These are phyloP conservation scores for Philereme vetulata DNA, from an alignment of 2,888 invertebrate genomes.

Conservation along the genomic window DNA sequence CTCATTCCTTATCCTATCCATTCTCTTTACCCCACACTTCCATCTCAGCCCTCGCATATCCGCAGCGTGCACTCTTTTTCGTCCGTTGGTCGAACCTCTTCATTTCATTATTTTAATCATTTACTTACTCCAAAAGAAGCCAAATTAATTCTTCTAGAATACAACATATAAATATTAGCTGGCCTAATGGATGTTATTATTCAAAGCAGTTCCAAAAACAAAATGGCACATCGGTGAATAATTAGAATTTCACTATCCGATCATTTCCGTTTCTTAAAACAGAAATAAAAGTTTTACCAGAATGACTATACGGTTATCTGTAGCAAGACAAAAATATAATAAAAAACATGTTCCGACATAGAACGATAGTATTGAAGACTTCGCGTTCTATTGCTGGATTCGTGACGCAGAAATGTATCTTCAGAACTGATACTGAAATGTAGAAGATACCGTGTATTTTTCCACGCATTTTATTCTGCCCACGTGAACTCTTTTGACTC, in stretches of 20 bases:
- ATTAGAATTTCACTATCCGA: slow-evolving; percentile 49
- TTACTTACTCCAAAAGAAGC: no score
- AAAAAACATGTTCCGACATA: slow-evolving; percentile 3
- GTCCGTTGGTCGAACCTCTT: no score
- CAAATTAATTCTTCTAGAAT: no score
- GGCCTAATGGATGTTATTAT: not conserved
- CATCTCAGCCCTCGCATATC: no score
- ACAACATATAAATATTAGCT: not conserved
- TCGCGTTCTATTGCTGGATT: slow-evolving; percentile 17
- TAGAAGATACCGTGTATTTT: slow-evolving; percentile 9
- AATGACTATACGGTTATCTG: not conserved
- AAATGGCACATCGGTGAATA: slow-evolving; percentile 3
- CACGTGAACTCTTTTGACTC: slow-evolving; percentile 56
- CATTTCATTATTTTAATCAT: no score
- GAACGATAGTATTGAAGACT: slow-evolving; percentile 8
- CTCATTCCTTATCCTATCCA: no score
- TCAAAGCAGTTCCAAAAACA: slow-evolving; percentile 1
- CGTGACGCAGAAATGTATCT: slow-evolving; percentile 25
- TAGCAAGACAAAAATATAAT: slow-evolving; percentile 2
- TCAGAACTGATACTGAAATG: slow-evolving; percentile 22
- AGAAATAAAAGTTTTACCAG: slow-evolving; percentile 51
- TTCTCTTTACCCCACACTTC: no score
- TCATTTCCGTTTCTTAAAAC: slow-evolving; percentile 58
- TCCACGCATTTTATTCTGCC: slow-evolving; percentile 41
- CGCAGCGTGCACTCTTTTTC: no score